These are phyloP conservation scores for Drosophila murphyi DNA, from an alignment of 1,140 invertebrate genomes.

Conservation along the genomic window DNA sequence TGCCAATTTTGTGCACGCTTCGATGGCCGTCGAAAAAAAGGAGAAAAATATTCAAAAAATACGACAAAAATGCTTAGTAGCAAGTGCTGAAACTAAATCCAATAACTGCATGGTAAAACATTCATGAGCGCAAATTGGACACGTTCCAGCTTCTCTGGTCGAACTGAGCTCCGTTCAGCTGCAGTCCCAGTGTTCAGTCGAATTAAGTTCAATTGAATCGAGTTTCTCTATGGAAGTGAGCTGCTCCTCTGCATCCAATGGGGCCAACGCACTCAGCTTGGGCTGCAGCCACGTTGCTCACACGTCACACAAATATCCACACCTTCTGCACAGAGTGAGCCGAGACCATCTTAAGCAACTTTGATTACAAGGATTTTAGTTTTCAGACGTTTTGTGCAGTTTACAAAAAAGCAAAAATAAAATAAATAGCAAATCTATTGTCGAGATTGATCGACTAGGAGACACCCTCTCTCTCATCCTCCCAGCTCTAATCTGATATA, in stretches of 20 bases:
- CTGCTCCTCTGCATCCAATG: conserved; percentile 29
- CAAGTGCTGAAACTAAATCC: conserved; percentile 79
- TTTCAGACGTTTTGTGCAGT: conserved; percentile 65
- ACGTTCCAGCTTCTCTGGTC: conserved; percentile 55
- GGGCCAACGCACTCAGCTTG: conserved; percentile 70
- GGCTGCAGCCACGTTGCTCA: conserved; percentile 12
- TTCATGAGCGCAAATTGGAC: conserved; percentile 82
- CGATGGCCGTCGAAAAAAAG: conserved; percentile 33
- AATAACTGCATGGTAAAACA: conserved; percentile 81
- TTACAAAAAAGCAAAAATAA: conserved; percentile 34
- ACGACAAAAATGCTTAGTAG: conserved; percentile 70
- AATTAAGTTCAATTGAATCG: conserved; percentile 77
- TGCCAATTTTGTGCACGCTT: conserved; percentile 72
- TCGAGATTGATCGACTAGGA: neutral
- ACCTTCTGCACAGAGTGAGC: conserved; percentile 58
- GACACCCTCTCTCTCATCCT: neutral
- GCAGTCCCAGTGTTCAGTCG: conserved; percentile 53
- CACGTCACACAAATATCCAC: conserved; percentile 61
- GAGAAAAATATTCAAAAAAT: conserved; percentile 45
- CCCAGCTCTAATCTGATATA: too few species aligned
- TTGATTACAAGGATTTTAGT: conserved; percentile 69
- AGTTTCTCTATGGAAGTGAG: conserved; percentile 24
- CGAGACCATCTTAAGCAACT: conserved; percentile 47
- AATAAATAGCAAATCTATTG: conserved; percentile 1
- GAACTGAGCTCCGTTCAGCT: conserved; percentile 30